Conservation (phyloP, 2,797 vertebrate species). For the Pseudochirops cupreus region DNA sequence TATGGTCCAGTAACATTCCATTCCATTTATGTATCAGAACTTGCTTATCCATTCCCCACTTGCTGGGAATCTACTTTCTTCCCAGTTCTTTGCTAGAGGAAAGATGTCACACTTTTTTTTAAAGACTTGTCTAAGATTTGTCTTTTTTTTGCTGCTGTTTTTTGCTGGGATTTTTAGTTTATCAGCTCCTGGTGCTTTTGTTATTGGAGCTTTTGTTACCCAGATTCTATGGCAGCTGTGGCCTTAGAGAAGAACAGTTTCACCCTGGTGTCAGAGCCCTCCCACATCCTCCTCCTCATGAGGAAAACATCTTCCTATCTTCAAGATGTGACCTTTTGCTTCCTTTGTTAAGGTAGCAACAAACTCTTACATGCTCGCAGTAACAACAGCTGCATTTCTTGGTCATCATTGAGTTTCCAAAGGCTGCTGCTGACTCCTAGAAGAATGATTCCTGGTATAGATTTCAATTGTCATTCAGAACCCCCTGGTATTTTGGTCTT, state of each 20-base stretch:
- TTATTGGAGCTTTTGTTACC: conserved; percentile 23
- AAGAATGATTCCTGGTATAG: not conserved
- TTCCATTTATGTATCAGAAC: not conserved
- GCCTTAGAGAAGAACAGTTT: not conserved
- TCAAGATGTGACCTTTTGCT: conserved; percentile 60
- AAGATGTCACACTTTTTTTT: not conserved
- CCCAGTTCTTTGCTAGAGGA: not conserved
- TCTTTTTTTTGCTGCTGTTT: not conserved
- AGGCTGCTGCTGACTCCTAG: not conserved
- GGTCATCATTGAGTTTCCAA: conserved; percentile 46
- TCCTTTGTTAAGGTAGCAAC: conserved; percentile 47
- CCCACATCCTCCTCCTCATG: not conserved
- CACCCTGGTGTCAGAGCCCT: not conserved
- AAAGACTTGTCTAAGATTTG: not conserved
- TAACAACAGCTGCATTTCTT: conserved; percentile 40
- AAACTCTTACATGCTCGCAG: conserved; percentile 15
- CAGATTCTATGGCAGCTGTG: conserved; percentile 21
- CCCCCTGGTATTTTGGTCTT: conserved; percentile 2
- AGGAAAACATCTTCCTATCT: conserved; percentile 61
- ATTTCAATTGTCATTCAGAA: not conserved
- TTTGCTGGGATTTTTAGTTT: not conserved
- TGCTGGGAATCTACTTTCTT: not conserved
- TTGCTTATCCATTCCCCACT: not conserved
- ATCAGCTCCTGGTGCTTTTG: not conserved
- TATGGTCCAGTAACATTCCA: not conserved